Percentiles rank a stretch among this genome's conserved stretches.
Conservation (phyloP, 2,888 invertebrate genomes). For the Oscheius sp. region DNA sequence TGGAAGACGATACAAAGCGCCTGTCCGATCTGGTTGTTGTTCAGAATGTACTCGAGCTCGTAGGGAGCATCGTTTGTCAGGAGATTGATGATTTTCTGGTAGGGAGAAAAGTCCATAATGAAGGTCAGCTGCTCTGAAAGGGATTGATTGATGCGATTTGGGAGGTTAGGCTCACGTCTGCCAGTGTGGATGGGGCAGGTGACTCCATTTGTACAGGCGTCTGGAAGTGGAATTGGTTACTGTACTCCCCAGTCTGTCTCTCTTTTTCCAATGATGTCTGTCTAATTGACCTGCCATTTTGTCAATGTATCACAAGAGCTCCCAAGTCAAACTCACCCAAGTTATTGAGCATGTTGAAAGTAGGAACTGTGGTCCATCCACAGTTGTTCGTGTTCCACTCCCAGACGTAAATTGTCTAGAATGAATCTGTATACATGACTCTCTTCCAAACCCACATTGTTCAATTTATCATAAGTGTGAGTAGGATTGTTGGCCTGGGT, state of each 20-base stretch:
- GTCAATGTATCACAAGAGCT: too few relatives aligned
- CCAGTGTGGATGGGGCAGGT: conserved; percentile 50
- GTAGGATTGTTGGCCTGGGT: conserved; percentile 46
- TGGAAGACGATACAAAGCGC: conserved; percentile 48
- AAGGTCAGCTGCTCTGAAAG: conserved; percentile 40
- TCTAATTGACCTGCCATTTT: too few relatives aligned
- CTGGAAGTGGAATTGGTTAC: conserved; percentile 14
- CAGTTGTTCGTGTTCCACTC: conserved; percentile 47
- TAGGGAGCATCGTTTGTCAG: conserved; percentile 55
- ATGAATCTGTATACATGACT: too few relatives aligned
- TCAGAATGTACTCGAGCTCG: conserved; percentile 45
- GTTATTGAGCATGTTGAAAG: conserved; percentile 31
- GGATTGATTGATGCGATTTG: neutral
- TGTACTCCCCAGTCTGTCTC: conserved; percentile 11
- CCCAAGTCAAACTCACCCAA: too few relatives aligned
- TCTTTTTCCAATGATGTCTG: neutral
- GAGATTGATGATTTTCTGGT: conserved; percentile 46
- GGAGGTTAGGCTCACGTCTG: conserved; percentile 20
- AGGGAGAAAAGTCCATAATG: conserved; percentile 50
- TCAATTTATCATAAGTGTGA: conserved; percentile 33
- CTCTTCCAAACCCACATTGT: too few relatives aligned
- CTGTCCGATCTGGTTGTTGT: conserved; percentile 41
- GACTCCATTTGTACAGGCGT: conserved; percentile 52
- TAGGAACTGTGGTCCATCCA: conserved; percentile 43
- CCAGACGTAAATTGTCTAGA: conserved; percentile 39